Percentiles rank a stretch among this genome's conserved stretches.
phyloP scores from a whole-genome alignment of 2,888 invertebrate species.

The Bombyx huttoni region DNA sequence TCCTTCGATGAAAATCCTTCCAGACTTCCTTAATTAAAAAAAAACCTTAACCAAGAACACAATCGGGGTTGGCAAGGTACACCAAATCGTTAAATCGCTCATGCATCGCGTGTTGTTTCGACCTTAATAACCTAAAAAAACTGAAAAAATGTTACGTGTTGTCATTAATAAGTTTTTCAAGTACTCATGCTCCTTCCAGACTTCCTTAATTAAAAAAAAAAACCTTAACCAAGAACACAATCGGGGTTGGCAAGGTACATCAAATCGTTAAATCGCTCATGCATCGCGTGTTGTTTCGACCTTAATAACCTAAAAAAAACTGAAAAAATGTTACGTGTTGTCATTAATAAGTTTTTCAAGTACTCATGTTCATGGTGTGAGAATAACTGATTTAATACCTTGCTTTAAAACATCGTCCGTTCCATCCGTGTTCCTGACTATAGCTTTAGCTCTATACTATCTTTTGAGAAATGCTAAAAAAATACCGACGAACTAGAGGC shows the following conservation, averaged over 20 bases:
- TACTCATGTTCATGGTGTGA: slow-evolving; percentile 16
- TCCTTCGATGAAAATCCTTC: not conserved
- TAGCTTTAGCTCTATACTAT: slow-evolving; percentile 1
- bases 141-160: slow-evolving; percentile 4
- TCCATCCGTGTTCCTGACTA: slow-evolving; percentile 3
- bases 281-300: not conserved
- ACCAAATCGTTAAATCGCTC: not conserved
- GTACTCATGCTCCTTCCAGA: not conserved
- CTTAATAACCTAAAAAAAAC: slow-evolving; percentile 1
- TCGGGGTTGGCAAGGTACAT: slow-evolving; percentile 20
- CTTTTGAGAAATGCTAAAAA: slow-evolving; percentile 1
- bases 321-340: slow-evolving; percentile 3
- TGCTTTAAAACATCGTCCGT: slow-evolving; percentile 11
- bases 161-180: no score
- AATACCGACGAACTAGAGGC: slow-evolving; percentile 11
- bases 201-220: slow-evolving; percentile 1
- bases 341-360: slow-evolving; percentile 16
- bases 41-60: slow-evolving; percentile 9
- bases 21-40: slow-evolving; percentile 1
- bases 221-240: slow-evolving; percentile 9
- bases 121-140: not conserved
- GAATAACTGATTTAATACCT: not conserved
- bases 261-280: not conserved
- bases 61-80: slow-evolving; percentile 21
- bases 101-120: not conserved